phyloP scores from a whole-genome alignment of 2,113 vertebrate genomes.

The Notarius quadriscutis region DNA sequence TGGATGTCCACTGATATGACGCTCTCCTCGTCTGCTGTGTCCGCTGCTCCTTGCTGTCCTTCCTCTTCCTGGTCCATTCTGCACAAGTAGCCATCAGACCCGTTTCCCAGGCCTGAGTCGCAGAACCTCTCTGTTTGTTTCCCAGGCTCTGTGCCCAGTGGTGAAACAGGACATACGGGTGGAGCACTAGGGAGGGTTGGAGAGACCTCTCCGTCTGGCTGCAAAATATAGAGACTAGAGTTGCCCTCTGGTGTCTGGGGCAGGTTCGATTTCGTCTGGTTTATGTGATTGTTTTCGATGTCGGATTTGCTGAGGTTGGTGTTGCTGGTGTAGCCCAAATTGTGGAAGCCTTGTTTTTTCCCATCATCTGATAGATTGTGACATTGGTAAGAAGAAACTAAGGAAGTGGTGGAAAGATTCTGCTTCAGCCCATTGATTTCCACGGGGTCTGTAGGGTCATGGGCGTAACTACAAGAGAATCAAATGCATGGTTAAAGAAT shows the following conservation, averaged over 20 bases:
- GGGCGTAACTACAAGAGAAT: constrained; percentile 67
- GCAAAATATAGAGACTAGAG: constrained; percentile 36
- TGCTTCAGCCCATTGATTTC: constrained; percentile 62
- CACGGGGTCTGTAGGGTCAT: constrained; percentile 67
- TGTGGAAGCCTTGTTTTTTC: constrained; percentile 72
- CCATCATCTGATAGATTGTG: constrained; percentile 50
- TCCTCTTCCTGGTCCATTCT: constrained; percentile 64
- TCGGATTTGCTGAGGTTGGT: constrained; percentile 63
- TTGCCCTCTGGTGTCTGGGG: constrained; percentile 28
- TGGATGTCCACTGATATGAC: constrained; percentile 71
- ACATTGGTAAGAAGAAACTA: constrained; percentile 63
- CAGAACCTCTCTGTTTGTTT: constrained; percentile 40
- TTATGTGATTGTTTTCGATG: constrained; percentile 77
- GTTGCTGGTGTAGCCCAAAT: constrained; percentile 69
- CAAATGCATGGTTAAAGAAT: background rate
- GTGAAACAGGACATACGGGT: background rate
- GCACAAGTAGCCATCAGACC: constrained; percentile 43
- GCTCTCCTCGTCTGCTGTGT: constrained; percentile 71
- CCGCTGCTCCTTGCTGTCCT: constrained; percentile 62
- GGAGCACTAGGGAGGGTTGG: background rate
- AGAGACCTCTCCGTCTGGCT: background rate
- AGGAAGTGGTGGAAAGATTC: constrained; percentile 59
- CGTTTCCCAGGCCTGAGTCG: constrained; percentile 48
- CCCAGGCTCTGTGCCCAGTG: constrained; percentile 21
- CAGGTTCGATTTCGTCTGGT: constrained; percentile 47